Evolutionary conservation across 92 coral and sea anemone genomes (phyloP).

Genomic region (Porites divaricata): DNA sequence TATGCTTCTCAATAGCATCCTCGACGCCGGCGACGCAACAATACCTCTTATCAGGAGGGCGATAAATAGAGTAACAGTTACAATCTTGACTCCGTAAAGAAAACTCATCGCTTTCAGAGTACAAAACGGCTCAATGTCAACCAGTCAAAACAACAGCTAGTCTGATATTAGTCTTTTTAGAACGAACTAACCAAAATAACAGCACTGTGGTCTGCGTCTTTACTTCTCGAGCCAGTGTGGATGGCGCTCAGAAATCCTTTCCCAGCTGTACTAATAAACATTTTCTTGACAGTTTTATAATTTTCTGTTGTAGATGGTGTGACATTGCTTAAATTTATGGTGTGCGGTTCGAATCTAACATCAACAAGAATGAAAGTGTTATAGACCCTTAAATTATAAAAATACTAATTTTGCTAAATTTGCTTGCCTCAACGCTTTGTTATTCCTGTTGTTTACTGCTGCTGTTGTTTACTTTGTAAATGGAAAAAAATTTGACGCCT

Average conservation of each 20-base stretch:
- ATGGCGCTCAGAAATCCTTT: neutral
- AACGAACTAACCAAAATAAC: neutral
- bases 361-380: neutral
- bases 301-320: neutral
- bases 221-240: neutral
- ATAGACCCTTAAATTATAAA: no score
- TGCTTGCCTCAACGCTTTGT: no score
- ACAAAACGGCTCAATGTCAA: neutral
- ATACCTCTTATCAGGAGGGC: neutral
- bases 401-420: no score
- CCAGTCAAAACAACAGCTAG: no score
- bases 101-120: neutral
- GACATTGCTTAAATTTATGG: neutral
- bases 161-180: neutral
- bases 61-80: constrained; percentile 5
- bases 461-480: no score
- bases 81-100: neutral
- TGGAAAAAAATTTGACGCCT: no score
- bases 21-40: neutral
- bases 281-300: neutral
- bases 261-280: constrained; percentile 15
- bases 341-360: neutral
- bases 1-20: neutral
- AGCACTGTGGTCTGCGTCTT: neutral
- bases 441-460: no score